phyloP scores from a whole-genome alignment of 2,113 vertebrate genomes.

The Pelobates fuscus region DNA sequence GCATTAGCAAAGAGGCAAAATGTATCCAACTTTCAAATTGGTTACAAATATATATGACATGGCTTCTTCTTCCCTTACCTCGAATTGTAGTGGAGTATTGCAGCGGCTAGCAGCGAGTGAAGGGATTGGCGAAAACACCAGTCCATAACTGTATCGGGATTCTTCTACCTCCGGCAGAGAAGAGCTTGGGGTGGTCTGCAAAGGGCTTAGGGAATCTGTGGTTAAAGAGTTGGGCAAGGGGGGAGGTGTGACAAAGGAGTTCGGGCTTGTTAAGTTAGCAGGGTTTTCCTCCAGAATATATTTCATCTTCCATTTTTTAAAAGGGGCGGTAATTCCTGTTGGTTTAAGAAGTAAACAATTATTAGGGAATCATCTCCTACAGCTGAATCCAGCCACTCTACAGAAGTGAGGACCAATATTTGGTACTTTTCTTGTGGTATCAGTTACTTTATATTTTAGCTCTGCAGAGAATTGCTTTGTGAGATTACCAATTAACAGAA shows the following conservation, averaged over 20 bases:
- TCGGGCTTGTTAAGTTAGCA: conserved; percentile 78
- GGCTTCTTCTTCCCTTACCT: conserved; percentile 70
- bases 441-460: too few relatives aligned
- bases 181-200: conserved; percentile 72
- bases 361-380: too few relatives aligned
- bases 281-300: conserved; percentile 77
- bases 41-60: too few relatives aligned
- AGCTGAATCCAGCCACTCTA: too few relatives aligned
- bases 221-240: conserved; percentile 73
- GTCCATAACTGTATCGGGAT: conserved; percentile 74
- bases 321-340: conserved; percentile 81
- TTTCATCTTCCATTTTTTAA: conserved; percentile 93
- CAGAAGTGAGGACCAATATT: too few relatives aligned
- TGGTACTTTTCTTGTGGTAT: too few relatives aligned
- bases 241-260: conserved; percentile 89
- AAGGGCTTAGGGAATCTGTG: conserved; percentile 70
- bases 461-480: too few relatives aligned
- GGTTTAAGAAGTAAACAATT: neutral
- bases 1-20: too few relatives aligned
- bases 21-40: too few relatives aligned
- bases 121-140: conserved; percentile 84
- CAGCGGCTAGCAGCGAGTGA: conserved; percentile 92
- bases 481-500: too few relatives aligned
- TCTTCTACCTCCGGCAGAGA: conserved; percentile 77
- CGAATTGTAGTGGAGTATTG: conserved; percentile 96